Evolutionary conservation across 2,888 invertebrate genomes (phyloP), one percentile per base, ranked within the genome.

Genomic region (Plemyria rubiginata): DNA sequence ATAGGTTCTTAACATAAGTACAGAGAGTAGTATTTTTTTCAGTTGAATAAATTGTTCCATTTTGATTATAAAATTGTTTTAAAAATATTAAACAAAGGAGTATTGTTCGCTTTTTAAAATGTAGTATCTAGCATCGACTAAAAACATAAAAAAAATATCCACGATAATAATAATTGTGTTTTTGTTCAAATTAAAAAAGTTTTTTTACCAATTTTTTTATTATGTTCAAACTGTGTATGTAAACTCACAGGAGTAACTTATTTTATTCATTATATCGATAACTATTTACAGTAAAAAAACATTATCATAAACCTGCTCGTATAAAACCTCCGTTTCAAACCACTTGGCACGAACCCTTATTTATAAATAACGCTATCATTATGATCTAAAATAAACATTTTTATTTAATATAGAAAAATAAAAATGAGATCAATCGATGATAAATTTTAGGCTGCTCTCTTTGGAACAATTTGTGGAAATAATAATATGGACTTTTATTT

Each of bases 371-470:
- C 58, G 45, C 58, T 65, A 70, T 75, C 77, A 70, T 72, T 71
- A 71, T 60, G 71, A 68, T 84, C 80, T 85, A 88, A 85, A 88
- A 88, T 88, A 90, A 89, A 90, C 87, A 86, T 87, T 89, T 81
- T 86, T 84, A 77, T 86, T 85, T 87, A 88, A 73, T 80, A 81
- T 80, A 86, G 85, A 86, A 86, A 86, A 85, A 85, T 86, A 85
- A 85, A 89, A 89, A 92, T 92, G 92, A 92, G 92, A 92, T 92
- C 92, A 92, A 88, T 90, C 88, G 86, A 90, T 90, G 85, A 86
- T 84, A 88, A 86, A 84, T 92, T 90, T 92, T 92, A 90, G 92
- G 92, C 88, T 91, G 92, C 90, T 89, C 88, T 91, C 92, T 92
- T 92, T 92, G 92, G 92, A 92, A 91, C 90, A 92, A 87, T 85